A percentile compares a stretch with the other conserved stretches of the same genome.
Evolutionary conservation across 2,113 vertebrate species (phyloP).

Genomic region (Cyprinodon brontotheroides): DNA sequence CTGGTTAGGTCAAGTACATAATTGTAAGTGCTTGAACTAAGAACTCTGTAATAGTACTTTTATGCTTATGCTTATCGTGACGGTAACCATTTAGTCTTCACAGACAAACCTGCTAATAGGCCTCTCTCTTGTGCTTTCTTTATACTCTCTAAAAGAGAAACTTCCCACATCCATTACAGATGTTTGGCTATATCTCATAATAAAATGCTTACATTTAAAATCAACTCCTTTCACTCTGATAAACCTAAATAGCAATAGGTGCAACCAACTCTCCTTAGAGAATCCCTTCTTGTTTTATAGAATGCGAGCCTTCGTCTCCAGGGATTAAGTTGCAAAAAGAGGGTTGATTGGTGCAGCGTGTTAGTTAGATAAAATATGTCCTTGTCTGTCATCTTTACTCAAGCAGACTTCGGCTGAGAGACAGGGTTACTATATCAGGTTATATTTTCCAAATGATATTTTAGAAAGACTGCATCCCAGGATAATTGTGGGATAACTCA

Average conservation of each 20-base stretch:
- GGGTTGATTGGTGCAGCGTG: constrained; percentile 12
- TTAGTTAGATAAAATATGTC: neutral
- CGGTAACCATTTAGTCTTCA: constrained; percentile 14
- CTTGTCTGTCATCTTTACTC: constrained; percentile 31
- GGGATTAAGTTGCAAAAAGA: constrained; percentile 50
- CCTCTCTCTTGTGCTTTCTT: constrained; percentile 22
- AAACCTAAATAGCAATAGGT: no score
- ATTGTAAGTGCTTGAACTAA: constrained; percentile 1
- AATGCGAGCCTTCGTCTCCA: constrained; percentile 33
- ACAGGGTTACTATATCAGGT: neutral
- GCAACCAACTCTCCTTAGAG: no score
- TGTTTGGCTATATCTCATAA: neutral
- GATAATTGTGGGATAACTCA: neutral
- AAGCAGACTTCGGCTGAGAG: neutral
- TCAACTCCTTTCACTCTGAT: no score
- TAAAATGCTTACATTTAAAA: no score
- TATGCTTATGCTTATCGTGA: constrained; percentile 7
- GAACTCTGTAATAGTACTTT: constrained; percentile 11
- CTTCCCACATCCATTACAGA: neutral
- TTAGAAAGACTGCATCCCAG: neutral
- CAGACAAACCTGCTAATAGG: constrained; percentile 3
- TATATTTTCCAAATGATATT: neutral
- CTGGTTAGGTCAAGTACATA: constrained; percentile 21
- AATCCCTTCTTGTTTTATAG: constrained; percentile 53
- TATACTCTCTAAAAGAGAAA: constrained; percentile 4